Percentiles rank a stretch among this genome's conserved stretches.
These are phyloP conservation scores for Drosophila nigromelanica DNA, from an alignment of 1,140 invertebrate genomes.

Conservation along the genomic window DNA sequence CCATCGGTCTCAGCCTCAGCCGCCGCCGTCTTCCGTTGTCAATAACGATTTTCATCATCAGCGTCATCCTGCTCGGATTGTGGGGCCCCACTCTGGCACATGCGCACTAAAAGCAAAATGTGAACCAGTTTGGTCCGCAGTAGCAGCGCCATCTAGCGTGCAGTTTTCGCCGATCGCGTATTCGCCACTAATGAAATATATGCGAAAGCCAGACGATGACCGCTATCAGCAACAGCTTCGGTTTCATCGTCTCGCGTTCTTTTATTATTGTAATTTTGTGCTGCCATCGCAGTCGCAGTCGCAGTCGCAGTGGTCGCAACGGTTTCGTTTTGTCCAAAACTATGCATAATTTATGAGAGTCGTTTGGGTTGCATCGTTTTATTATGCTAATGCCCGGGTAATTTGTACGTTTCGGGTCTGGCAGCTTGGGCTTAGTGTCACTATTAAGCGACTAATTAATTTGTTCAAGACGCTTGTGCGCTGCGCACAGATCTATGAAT, in stretches of 20 bases:
- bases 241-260: constrained; percentile 52
- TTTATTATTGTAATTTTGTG: constrained; percentile 63
- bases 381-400: constrained; percentile 76
- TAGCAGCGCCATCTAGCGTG: constrained; percentile 57
- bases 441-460: constrained; percentile 82
- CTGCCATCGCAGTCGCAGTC: constrained; percentile 12
- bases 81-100: constrained; percentile 8
- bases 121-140: constrained; percentile 66
- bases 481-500: constrained; percentile 52
- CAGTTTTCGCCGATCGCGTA: constrained; percentile 67
- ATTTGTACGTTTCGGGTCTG: constrained; percentile 75
- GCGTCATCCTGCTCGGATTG: constrained; percentile 60
- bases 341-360: constrained; percentile 79
- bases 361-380: constrained; percentile 74
- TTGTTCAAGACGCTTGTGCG: constrained; percentile 70
- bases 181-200: constrained; percentile 76
- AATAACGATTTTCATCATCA: constrained; percentile 80
- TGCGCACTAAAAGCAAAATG: constrained; percentile 65
- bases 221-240: constrained; percentile 63
- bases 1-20: constrained; percentile 7
- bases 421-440: constrained; percentile 73
- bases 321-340: constrained; percentile 75
- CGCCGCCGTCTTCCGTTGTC: constrained; percentile 76
- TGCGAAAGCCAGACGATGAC: constrained; percentile 70
- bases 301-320: constrained; percentile 39